These are phyloP conservation scores for Odontocerum albicorne DNA, from an alignment of 2,888 invertebrate genomes.

Conservation along the genomic window DNA sequence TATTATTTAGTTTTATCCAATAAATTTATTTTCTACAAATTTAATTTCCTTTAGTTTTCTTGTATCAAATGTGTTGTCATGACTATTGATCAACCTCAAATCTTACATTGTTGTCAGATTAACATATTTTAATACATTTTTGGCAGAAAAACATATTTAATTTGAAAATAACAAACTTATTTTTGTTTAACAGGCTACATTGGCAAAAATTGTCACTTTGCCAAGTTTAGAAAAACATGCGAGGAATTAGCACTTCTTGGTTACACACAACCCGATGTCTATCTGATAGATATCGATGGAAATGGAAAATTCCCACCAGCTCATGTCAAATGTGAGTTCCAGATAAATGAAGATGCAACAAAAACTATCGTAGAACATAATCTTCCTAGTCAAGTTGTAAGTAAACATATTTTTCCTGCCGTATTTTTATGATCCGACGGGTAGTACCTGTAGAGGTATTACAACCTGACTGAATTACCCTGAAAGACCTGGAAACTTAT, in stretches of 20 bases:
- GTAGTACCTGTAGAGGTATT: not conserved
- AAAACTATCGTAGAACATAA: slow-evolving; percentile 90
- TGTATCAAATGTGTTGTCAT: too few relatives aligned
- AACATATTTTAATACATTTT: too few relatives aligned
- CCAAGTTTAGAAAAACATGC: slow-evolving; percentile 87
- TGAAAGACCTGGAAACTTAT: too few relatives aligned
- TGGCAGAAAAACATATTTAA: too few relatives aligned
- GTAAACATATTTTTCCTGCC: slow-evolving; percentile 39
- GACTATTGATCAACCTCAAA: too few relatives aligned
- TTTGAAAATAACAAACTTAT: too few relatives aligned
- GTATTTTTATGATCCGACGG: not conserved
- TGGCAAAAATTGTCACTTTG: slow-evolving; percentile 94
- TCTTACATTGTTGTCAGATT: too few relatives aligned
- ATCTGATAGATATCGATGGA: slow-evolving; percentile 91
- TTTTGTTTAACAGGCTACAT: slow-evolving; percentile 64
- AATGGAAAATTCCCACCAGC: slow-evolving; percentile 91
- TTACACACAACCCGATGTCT: slow-evolving; percentile 87
- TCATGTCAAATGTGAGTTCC: slow-evolving; percentile 90
- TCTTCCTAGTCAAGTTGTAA: slow-evolving; percentile 81
- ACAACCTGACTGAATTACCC: too few relatives aligned
- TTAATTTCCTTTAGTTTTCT: too few relatives aligned
- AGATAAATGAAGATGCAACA: slow-evolving; percentile 80
- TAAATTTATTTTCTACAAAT: too few relatives aligned
- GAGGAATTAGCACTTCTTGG: slow-evolving; percentile 89
- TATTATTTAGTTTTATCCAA: too few relatives aligned